Evolutionary conservation across 2,888 invertebrate species (phyloP), one percentile per base, ranked within the genome.

Genomic region (Trachelus tabidus): DNA sequence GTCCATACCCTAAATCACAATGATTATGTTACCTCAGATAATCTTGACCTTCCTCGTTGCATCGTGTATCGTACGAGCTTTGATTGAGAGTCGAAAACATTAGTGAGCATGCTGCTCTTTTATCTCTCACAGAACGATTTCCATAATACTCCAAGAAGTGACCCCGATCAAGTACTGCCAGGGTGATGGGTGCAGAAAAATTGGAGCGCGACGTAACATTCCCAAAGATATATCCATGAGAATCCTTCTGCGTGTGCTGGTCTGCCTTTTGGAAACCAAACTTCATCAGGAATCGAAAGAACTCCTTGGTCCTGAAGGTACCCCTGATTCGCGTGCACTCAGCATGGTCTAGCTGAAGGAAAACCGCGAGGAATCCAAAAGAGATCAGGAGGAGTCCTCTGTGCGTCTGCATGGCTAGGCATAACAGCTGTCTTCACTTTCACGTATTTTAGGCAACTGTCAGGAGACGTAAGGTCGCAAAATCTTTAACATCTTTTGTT

Each of bases 211-310:
- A 94, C 35, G 98, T 97, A 74, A 99, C 95, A 91, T 99, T 99
- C 23, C 99, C 99, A 91, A 97, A 99, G 86, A 99, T 97, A 92
- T 97, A 99, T 75, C 99, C 99, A 92, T 96, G 96, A 83, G 98
- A 97, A 88, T 97, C 95, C 85, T 95, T 95, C 87, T 95, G 95
- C 85, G 96, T 95, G 91, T 97, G 96, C 73, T 95, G 94, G 91
- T 98, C 97, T 23, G 98, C 98, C 92, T 98, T 98, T 92, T 99
- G 98, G 91, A 99, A 97, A 79, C 98, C 99, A 92, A 98, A 99
- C 92, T 98, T 98, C 34, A 97, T 94, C 76, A 99, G 93, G 92
- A 99, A 98, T 92, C 96, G 96, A 91, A 98, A 98, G 92, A 97
- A 97, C 75, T 97, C 96, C 75, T 93, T 92, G 4, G 94, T 94